Percentiles rank a stretch among this genome's conserved stretches.
Conservation (phyloP, 2,888 invertebrate species). For the Pilophorus perplexus region DNA sequence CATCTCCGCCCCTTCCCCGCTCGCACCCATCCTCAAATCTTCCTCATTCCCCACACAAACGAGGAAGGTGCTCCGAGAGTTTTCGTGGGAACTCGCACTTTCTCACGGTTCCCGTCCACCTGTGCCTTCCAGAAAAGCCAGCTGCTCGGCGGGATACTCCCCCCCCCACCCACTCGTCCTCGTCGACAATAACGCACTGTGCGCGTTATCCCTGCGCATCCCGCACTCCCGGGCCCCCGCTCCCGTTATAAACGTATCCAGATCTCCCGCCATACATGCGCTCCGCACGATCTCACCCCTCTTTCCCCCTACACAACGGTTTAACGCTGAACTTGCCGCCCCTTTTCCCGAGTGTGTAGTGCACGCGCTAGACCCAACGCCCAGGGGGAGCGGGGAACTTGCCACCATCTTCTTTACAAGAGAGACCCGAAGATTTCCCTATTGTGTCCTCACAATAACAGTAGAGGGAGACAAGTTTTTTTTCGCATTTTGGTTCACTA, state of each 20-base stretch:
- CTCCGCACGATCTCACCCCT: not conserved
- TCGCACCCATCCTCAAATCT: too few relatives aligned
- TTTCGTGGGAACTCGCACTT: slow-evolving; percentile 38
- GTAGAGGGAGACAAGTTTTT: too few relatives aligned
- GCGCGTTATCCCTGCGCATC: too few relatives aligned
- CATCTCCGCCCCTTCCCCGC: not conserved
- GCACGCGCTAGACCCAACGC: not conserved
- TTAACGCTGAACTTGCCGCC: not conserved
- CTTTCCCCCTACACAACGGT: not conserved
- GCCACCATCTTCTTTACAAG: too few relatives aligned
- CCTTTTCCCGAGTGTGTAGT: not conserved
- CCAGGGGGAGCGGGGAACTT: too few relatives aligned
- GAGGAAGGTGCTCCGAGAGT: not conserved
- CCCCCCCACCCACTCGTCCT: too few relatives aligned
- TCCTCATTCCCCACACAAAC: not conserved
- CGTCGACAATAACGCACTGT: too few relatives aligned
- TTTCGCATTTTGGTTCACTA: too few relatives aligned
- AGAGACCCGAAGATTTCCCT: too few relatives aligned
- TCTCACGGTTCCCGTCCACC: slow-evolving; percentile 25
- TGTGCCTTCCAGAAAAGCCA: not conserved
- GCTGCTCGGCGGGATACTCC: slow-evolving; percentile 4
- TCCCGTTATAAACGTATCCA: not conserved
- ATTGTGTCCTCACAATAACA: too few relatives aligned
- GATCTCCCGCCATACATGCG: not conserved
- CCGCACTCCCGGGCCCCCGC: too few relatives aligned